phyloP scores from a whole-genome alignment of 1,140 invertebrate species.

The Eurosta solidaginis region DNA sequence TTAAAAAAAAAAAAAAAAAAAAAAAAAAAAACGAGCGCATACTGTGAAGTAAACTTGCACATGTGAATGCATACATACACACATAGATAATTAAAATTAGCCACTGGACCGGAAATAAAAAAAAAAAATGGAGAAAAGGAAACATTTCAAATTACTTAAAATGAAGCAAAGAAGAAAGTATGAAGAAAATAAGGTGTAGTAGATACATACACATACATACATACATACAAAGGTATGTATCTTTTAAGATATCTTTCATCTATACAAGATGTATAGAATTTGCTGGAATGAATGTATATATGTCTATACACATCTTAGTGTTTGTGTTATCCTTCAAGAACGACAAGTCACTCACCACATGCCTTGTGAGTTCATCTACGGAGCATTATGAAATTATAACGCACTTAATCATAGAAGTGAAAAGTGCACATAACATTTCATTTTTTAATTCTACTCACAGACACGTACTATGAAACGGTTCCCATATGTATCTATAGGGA shows the following conservation, averaged over 20 bases:
- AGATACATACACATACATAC: neutral
- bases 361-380: neutral
- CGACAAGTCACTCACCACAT: neutral
- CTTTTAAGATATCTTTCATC: too few species aligned
- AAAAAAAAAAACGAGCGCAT: too few species aligned
- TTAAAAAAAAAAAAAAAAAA: too few species aligned
- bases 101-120: neutral
- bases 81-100: neutral
- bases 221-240: neutral
- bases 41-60: neutral
- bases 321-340: too few species aligned
- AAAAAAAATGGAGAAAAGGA: neutral
- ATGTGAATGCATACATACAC: neutral
- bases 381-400: conserved; percentile 23
- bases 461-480: too few species aligned
- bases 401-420: conserved; percentile 13
- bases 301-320: neutral
- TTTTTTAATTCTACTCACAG: neutral
- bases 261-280: too few species aligned
- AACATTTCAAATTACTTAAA: neutral
- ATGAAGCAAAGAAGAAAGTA: neutral
- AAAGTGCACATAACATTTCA: neutral
- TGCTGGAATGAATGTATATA: too few species aligned
- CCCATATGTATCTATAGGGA: too few species aligned
- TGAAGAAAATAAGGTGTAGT: too few species aligned